phyloP scores from a whole-genome alignment of 2,113 vertebrate species.

The Epinephelus fuscoguttatus region DNA sequence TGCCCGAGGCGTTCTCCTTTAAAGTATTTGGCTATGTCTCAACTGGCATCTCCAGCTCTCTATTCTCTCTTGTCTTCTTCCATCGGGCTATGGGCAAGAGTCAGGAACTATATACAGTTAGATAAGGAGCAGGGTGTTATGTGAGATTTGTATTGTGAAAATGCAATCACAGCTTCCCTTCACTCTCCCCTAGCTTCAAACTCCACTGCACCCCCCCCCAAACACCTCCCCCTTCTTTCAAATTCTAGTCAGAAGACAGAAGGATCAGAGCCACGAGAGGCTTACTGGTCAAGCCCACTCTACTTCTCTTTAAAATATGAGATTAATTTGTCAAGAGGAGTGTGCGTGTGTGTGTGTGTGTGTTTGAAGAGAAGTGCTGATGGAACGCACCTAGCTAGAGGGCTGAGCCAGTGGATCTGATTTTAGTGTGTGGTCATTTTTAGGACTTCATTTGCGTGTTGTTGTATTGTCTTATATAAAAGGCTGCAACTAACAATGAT shows the following conservation, averaged over 20 bases:
- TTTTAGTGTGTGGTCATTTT: slow-evolving; percentile 29
- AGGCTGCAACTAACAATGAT: not conserved
- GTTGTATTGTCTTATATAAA: not conserved
- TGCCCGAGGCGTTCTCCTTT: slow-evolving; percentile 70
- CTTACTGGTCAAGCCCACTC: slow-evolving; percentile 69
- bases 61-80: slow-evolving; percentile 65
- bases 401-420: slow-evolving; percentile 33
- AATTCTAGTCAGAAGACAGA: slow-evolving; percentile 60
- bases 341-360: slow-evolving; percentile 27
- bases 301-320: slow-evolving; percentile 73
- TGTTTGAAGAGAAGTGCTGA: slow-evolving; percentile 29
- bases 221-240: not conserved
- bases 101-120: slow-evolving; percentile 60
- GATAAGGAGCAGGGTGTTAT: slow-evolving; percentile 53
- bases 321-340: slow-evolving; percentile 74
- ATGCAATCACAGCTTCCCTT: slow-evolving; percentile 54
- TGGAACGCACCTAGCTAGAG: slow-evolving; percentile 42
- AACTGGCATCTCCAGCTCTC: slow-evolving; percentile 60
- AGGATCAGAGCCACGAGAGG: slow-evolving; percentile 62
- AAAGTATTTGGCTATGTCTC: slow-evolving; percentile 70
- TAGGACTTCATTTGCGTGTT: slow-evolving; percentile 7
- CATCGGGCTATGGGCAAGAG: slow-evolving; percentile 66
- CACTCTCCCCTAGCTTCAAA: slow-evolving; percentile 37
- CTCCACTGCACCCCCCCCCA: not conserved
- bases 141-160: slow-evolving; percentile 69